Percentiles rank a stretch among this genome's conserved stretches.
These are phyloP conservation scores for Nerophis lumbriciformis DNA, from an alignment of 2,113 vertebrate species.

Conservation along the genomic window DNA sequence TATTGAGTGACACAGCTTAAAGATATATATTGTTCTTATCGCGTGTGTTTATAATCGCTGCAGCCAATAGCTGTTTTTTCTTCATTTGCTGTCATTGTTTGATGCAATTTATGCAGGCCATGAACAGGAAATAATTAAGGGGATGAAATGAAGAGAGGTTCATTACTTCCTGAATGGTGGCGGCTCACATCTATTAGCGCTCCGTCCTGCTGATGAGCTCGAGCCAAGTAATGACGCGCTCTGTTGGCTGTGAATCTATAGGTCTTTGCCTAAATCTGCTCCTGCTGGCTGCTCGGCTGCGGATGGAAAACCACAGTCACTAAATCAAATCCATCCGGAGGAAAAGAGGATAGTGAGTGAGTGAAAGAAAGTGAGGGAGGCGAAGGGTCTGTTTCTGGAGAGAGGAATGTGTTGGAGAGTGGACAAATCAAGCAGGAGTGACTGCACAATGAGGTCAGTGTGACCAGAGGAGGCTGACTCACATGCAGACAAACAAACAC, in stretches of 20 bases:
- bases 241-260: constrained; percentile 56
- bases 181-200: constrained; percentile 55
- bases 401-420: constrained; percentile 64
- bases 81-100: constrained; percentile 28
- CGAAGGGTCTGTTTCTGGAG: constrained; percentile 38
- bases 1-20: constrained; percentile 7
- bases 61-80: background rate
- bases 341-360: constrained; percentile 28
- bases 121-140: constrained; percentile 49
- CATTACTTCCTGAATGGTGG: constrained; percentile 54
- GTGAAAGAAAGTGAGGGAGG: constrained; percentile 13
- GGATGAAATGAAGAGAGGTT: constrained; percentile 45
- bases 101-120: constrained; percentile 23
- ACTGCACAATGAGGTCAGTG: constrained; percentile 68
- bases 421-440: constrained; percentile 62
- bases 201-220: constrained; percentile 54
- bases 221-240: constrained; percentile 61
- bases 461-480: constrained; percentile 56
- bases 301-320: constrained; percentile 62
- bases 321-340: constrained; percentile 64
- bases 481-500: constrained; percentile 55
- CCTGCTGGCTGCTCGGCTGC: constrained; percentile 48
- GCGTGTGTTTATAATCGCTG: background rate
- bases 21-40: constrained; percentile 1
- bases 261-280: constrained; percentile 49